A percentile compares a stretch with the other conserved stretches of the same genome.
Evolutionary conservation across 2,797 vertebrate genomes (phyloP).

Genomic region (Etheostoma nigrum): DNA sequence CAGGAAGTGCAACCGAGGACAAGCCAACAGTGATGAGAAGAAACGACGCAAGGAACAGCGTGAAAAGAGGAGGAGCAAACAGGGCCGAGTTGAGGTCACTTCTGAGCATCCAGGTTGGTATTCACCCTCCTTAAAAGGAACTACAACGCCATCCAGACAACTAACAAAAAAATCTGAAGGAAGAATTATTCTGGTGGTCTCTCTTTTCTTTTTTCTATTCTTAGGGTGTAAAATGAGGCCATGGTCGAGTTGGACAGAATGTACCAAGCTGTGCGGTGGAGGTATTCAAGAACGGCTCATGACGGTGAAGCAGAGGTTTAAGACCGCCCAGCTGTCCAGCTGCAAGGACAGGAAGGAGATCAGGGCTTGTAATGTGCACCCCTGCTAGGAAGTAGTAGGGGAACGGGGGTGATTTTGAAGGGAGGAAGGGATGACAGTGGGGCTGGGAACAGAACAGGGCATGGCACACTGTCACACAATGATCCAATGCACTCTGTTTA

Average conservation of each 20-base stretch:
- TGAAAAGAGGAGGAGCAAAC: slow-evolving; percentile 92
- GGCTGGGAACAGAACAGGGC: slow-evolving; percentile 45
- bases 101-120: slow-evolving; percentile 91
- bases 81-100: slow-evolving; percentile 82
- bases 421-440: slow-evolving; percentile 29
- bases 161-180: neutral
- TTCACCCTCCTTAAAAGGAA: accelerated
- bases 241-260: slow-evolving; percentile 97
- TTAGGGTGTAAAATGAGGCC: slow-evolving; percentile 96
- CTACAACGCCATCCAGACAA: neutral
- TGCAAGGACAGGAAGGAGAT: slow-evolving; percentile 99
- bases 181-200: neutral
- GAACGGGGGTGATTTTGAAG: slow-evolving; percentile 32
- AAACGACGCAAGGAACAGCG: slow-evolving; percentile 92
- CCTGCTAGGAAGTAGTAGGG: slow-evolving; percentile 87
- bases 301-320: slow-evolving; percentile 96
- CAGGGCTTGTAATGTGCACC: slow-evolving; percentile 96
- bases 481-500: slow-evolving; percentile 81
- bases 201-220: slow-evolving; percentile 14
- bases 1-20: slow-evolving; percentile 91
- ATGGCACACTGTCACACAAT: slow-evolving; percentile 66
- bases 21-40: slow-evolving; percentile 88
- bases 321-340: slow-evolving; percentile 92
- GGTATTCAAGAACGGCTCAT: slow-evolving; percentile 97
- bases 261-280: slow-evolving; percentile 93